These are phyloP conservation scores for Patiria pectinifera DNA, from an alignment of 53 echinoderm and acorn worm genomes.

Conservation along the genomic window DNA sequence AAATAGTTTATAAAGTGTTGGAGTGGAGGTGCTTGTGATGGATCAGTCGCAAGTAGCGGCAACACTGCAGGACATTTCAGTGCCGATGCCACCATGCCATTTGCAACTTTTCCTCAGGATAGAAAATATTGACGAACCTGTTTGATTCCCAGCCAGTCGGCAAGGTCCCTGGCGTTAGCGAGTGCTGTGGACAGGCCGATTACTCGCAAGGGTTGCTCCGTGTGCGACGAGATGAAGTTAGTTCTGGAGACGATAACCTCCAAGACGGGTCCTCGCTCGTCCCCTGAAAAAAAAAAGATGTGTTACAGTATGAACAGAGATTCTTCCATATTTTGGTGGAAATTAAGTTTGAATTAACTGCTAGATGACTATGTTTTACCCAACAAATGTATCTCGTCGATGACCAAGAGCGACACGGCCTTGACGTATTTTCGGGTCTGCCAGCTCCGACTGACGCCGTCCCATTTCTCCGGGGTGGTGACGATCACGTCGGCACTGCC, in stretches of 20 bases:
- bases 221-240: slow-evolving; percentile 98
- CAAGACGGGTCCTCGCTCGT: slow-evolving; percentile 93
- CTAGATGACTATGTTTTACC: slow-evolving; percentile 52
- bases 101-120: no score
- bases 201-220: slow-evolving; percentile 82
- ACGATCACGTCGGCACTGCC: slow-evolving; percentile 91
- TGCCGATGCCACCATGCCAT: no score
- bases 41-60: no score
- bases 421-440: slow-evolving; percentile 95
- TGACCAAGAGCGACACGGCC: slow-evolving; percentile 87
- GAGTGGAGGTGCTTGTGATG: no score
- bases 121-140: slow-evolving; percentile 61
- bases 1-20: no score
- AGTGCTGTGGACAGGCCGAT: slow-evolving; percentile 96
- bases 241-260: slow-evolving; percentile 99
- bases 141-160: slow-evolving; percentile 97
- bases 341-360: no score
- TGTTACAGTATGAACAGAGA: background rate
- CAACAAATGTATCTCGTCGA: slow-evolving; percentile 95
- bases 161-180: slow-evolving; percentile 95
- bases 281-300: slow-evolving; percentile 67
- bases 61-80: no score
- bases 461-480: slow-evolving; percentile 98
- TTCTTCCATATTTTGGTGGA: no score
- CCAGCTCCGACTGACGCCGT: slow-evolving; percentile 97